phyloP scores from a whole-genome alignment of 2,113 vertebrate species.

The Trachemys scripta region DNA sequence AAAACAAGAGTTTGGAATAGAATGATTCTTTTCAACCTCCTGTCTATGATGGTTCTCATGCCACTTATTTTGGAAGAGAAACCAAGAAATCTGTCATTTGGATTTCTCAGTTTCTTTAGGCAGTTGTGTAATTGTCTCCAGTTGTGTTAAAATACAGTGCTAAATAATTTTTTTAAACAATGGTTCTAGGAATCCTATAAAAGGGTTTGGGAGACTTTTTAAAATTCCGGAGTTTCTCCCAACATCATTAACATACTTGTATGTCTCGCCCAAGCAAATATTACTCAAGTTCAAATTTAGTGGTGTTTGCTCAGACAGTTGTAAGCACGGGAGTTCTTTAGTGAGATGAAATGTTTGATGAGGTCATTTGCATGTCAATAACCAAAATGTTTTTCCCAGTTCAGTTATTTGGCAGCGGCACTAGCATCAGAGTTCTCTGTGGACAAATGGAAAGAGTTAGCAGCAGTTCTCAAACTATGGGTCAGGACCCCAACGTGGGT shows the following conservation, averaged over 20 bases:
- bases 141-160: slow-evolving; percentile 23
- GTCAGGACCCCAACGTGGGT: too few relatives aligned
- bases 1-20: slow-evolving; percentile 1
- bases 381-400: neutral
- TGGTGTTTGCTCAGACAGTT: slow-evolving; percentile 35
- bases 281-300: slow-evolving; percentile 37
- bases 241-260: slow-evolving; percentile 72
- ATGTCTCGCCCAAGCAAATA: slow-evolving; percentile 48
- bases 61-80: neutral
- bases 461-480: neutral
- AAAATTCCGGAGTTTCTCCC: slow-evolving; percentile 55
- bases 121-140: neutral
- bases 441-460: neutral
- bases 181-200: slow-evolving; percentile 61
- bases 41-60: slow-evolving; percentile 3
- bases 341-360: neutral
- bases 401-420: neutral
- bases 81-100: neutral
- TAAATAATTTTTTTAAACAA: slow-evolving; percentile 28
- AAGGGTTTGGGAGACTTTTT: slow-evolving; percentile 65
- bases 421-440: neutral
- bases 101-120: neutral
- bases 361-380: neutral
- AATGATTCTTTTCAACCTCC: slow-evolving; percentile 23
- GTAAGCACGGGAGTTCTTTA: neutral